Evolutionary conservation across 2,888 invertebrate genomes (phyloP).

Genomic region (Adelphocoris suturalis): DNA sequence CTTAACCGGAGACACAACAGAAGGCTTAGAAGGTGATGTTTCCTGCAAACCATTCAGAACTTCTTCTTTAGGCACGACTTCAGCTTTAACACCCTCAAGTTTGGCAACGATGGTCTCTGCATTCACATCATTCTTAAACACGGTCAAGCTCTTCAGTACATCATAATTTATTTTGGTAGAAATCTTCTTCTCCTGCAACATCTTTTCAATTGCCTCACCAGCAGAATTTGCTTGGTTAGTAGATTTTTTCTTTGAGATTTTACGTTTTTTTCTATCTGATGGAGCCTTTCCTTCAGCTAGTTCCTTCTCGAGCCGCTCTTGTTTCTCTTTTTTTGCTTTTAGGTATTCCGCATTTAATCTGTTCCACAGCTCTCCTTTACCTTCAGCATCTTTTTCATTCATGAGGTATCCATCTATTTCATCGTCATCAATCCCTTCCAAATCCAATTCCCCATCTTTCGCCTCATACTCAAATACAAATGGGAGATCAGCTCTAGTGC

Average conservation of each 20-base stretch:
- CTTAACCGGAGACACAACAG: not conserved
- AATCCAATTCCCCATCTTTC: conserved; percentile 82
- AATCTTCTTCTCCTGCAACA: conserved; percentile 96
- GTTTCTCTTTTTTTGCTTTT: conserved; percentile 91
- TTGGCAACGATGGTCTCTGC: conserved; percentile 32
- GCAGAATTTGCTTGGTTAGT: conserved; percentile 78
- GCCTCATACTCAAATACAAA: conserved; percentile 60
- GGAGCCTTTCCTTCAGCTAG: conserved; percentile 91
- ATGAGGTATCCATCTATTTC: conserved; percentile 94
- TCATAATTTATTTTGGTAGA: conserved; percentile 99
- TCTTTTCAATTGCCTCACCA: conserved; percentile 96
- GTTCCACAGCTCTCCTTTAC: conserved; percentile 93
- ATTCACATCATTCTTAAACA: conserved; percentile 74
- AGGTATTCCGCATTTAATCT: conserved; percentile 92
- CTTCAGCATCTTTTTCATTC: conserved; percentile 87
- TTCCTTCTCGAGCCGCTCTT: conserved; percentile 88
- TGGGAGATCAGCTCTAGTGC: conserved; percentile 46
- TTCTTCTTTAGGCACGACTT: conserved; percentile 73
- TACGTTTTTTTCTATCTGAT: conserved; percentile 86
- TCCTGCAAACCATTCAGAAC: conserved; percentile 66
- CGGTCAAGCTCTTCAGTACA: conserved; percentile 90
- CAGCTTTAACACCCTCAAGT: conserved; percentile 71
- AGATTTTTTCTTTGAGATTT: conserved; percentile 77
- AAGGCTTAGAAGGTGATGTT: not conserved
- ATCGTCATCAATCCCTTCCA: conserved; percentile 91